These are phyloP conservation scores for Pseudoips prasinana DNA, from an alignment of 2,888 invertebrate genomes.

Conservation along the genomic window DNA sequence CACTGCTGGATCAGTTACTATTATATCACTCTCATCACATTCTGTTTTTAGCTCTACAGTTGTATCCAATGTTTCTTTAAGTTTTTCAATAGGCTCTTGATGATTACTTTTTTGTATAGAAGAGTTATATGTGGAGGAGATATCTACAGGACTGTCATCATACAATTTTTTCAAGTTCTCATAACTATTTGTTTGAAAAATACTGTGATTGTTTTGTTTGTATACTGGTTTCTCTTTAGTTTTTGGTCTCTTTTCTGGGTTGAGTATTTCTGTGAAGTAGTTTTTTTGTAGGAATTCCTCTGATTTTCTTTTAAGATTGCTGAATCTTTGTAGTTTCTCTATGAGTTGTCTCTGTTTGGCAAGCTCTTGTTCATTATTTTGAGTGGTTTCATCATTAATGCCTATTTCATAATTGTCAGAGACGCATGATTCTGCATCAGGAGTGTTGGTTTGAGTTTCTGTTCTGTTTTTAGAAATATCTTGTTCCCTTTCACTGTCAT, in stretches of 20 bases:
- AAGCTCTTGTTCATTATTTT: slow-evolving; percentile 56
- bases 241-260: slow-evolving; percentile 68
- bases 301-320: slow-evolving; percentile 72
- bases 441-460: slow-evolving; percentile 52
- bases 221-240: slow-evolving; percentile 58
- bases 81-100: slow-evolving; percentile 50
- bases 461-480: slow-evolving; percentile 55
- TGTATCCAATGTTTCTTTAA: slow-evolving; percentile 48
- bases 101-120: slow-evolving; percentile 42
- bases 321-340: slow-evolving; percentile 70
- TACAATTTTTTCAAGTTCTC: slow-evolving; percentile 62
- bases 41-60: slow-evolving; percentile 68
- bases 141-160: slow-evolving; percentile 63
- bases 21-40: slow-evolving; percentile 74
- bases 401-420: slow-evolving; percentile 56
- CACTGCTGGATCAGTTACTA: slow-evolving; percentile 69
- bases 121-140: slow-evolving; percentile 54
- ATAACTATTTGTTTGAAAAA: slow-evolving; percentile 51
- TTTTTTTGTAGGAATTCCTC: slow-evolving; percentile 71
- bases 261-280: slow-evolving; percentile 62
- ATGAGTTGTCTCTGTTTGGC: slow-evolving; percentile 69
- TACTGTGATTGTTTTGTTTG: slow-evolving; percentile 46
- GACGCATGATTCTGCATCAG: slow-evolving; percentile 55
- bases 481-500: slow-evolving; percentile 58
- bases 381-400: slow-evolving; percentile 48